These are phyloP conservation scores for Urosaurus nigricauda DNA, from an alignment of 2,797 vertebrate genomes.

Conservation along the genomic window DNA sequence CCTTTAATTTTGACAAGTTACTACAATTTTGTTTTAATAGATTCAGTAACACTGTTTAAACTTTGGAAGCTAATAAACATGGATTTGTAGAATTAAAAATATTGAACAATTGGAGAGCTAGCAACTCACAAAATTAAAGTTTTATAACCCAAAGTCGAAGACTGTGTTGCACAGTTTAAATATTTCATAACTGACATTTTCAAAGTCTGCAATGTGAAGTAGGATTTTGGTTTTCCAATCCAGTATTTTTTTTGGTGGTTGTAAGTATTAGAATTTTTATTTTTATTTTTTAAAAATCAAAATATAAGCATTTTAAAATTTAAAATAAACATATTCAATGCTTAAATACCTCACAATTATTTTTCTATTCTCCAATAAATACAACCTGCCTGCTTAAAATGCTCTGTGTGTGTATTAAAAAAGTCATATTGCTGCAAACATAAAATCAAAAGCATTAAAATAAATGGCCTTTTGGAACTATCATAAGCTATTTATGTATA, in stretches of 20 bases:
- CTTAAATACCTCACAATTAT: conserved; percentile 4
- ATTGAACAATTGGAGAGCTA: conserved; percentile 79
- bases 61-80: conserved; percentile 84
- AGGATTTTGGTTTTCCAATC: conserved; percentile 78
- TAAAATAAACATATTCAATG: conserved; percentile 45
- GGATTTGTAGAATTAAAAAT: conserved; percentile 85
- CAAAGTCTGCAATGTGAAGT: conserved; percentile 71
- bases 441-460: background rate
- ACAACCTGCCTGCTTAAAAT: conserved; percentile 30
- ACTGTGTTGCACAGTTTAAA: conserved; percentile 79
- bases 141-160: conserved; percentile 81
- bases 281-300: conserved; percentile 23
- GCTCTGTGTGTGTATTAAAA: conserved; percentile 1
- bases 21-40: conserved; percentile 81
- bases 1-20: conserved; percentile 76
- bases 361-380: background rate
- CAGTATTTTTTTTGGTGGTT: conserved; percentile 65
- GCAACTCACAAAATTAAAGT: conserved; percentile 83
- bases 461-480: background rate
- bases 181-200: conserved; percentile 84
- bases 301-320: conserved; percentile 53
- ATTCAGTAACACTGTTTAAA: conserved; percentile 82
- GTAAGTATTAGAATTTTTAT: conserved; percentile 54
- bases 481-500: background rate
- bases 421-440: conserved; percentile 14